Evolutionary conservation across 2,888 invertebrate genomes (phyloP).

Genomic region (Chloroclysta siterata): DNA sequence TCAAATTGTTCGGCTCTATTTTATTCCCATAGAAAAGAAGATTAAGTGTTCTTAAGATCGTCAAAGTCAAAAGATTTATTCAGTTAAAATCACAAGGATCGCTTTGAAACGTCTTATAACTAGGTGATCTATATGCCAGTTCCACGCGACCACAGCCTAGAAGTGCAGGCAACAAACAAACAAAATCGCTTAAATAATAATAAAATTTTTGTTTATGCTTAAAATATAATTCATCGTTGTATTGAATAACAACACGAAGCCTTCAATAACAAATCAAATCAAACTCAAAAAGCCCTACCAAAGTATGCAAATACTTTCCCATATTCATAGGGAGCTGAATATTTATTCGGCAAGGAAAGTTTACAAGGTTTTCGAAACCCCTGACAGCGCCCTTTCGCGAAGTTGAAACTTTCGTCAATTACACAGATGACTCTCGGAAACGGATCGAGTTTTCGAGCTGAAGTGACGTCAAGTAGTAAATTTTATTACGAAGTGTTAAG

Average conservation of each 20-base stretch:
- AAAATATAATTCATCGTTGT: not conserved
- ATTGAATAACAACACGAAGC: slow-evolving; percentile 8
- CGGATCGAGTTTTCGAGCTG: slow-evolving; percentile 38
- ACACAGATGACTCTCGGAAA: slow-evolving; percentile 59
- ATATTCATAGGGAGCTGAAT: slow-evolving; percentile 33
- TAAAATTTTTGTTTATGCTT: too few species aligned
- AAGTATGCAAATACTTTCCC: slow-evolving; percentile 40
- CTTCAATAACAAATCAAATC: slow-evolving; percentile 21
- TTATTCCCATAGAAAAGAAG: too few species aligned
- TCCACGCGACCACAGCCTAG: too few species aligned
- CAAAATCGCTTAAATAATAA: too few species aligned
- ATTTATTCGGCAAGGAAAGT: slow-evolving; percentile 29
- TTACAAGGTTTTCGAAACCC: slow-evolving; percentile 29
- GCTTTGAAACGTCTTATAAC: too few species aligned
- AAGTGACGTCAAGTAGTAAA: slow-evolving; percentile 61
- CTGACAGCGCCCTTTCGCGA: slow-evolving; percentile 41
- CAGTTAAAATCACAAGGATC: too few species aligned
- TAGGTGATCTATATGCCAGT: too few species aligned
- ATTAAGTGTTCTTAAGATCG: too few species aligned
- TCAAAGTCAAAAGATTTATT: too few species aligned
- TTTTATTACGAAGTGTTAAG: slow-evolving; percentile 59
- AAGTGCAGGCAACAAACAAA: too few species aligned
- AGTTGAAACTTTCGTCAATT: slow-evolving; percentile 54
- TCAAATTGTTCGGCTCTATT: too few species aligned
- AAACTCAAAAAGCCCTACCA: slow-evolving; percentile 19